Evolutionary conservation across 2,888 invertebrate species (phyloP).

Genomic region (Coecobrya sp.): DNA sequence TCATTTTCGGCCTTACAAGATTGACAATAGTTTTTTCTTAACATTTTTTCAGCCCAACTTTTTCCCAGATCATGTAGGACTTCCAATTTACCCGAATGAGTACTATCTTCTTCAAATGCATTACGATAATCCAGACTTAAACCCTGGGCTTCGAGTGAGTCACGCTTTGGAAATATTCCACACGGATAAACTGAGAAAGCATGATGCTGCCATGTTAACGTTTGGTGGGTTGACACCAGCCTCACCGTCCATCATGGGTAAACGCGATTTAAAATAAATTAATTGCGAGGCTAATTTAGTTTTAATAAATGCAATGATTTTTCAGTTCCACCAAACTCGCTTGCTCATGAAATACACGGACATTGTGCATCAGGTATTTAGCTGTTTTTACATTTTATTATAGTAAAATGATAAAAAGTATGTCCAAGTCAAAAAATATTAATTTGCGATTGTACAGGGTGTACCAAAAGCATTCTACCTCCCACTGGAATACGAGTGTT

Average conservation of each 20-base stretch:
- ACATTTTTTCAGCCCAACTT: constrained; percentile 30
- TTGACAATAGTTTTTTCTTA: too few species aligned
- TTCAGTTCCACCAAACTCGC: background rate
- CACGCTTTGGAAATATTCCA: constrained; percentile 50
- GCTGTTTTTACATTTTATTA: too few species aligned
- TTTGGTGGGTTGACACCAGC: constrained; percentile 26
- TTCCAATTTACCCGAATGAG: constrained; percentile 42
- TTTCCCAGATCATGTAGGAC: constrained; percentile 46
- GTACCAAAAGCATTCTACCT: constrained; percentile 41
- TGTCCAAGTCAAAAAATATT: too few species aligned
- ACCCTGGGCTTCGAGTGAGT: background rate
- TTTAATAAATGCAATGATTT: background rate
- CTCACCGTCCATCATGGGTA: constrained; percentile 44
- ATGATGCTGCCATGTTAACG: constrained; percentile 24
- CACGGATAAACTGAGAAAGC: constrained; percentile 34
- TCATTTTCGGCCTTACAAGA: too few species aligned
- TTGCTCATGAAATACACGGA: constrained; percentile 3
- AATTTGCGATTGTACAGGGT: background rate
- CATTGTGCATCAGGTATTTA: constrained; percentile 33
- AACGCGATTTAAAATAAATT: background rate
- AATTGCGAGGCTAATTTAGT: background rate
- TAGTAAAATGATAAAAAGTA: too few species aligned
- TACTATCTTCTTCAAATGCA: constrained; percentile 68
- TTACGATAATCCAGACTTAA: constrained; percentile 60
- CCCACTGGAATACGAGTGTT: constrained; percentile 62